Conservation (phyloP, 1,140 invertebrate species). For the Drosophila miranda region DNA sequence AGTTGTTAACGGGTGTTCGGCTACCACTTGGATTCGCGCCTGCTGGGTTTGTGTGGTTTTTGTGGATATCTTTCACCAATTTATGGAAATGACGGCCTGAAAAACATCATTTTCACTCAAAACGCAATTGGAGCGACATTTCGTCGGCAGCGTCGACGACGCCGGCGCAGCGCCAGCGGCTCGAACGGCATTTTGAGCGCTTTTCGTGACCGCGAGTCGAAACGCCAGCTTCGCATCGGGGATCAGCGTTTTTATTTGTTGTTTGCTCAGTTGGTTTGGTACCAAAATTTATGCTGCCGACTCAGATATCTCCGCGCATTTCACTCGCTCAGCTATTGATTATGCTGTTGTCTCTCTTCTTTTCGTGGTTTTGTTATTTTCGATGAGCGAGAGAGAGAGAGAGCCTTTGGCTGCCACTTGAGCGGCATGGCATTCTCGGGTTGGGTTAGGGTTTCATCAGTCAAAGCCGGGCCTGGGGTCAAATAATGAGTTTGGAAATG, state of each 20-base stretch:
- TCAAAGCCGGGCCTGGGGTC: constrained; percentile 43
- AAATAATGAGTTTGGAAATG: constrained; percentile 39
- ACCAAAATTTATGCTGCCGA: constrained; percentile 58
- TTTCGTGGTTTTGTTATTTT: constrained; percentile 43
- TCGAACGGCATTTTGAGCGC: constrained; percentile 71
- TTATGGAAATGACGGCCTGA: constrained; percentile 72
- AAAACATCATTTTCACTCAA: constrained; percentile 66
- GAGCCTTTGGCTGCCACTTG: too few relatives aligned
- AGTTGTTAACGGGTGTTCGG: constrained; percentile 17
- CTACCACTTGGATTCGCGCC: constrained; percentile 60
- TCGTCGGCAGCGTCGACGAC: constrained; percentile 1
- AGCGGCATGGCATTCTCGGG: too few relatives aligned
- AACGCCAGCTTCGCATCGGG: constrained; percentile 19
- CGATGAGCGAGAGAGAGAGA: constrained; percentile 56
- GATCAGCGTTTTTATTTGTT: constrained; percentile 21
- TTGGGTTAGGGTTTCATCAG: too few relatives aligned
- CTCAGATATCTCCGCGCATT: constrained; percentile 45
- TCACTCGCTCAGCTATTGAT: constrained; percentile 56
- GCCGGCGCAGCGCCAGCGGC: constrained; percentile 31
- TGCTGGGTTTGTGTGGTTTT: constrained; percentile 66
- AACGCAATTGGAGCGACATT: constrained; percentile 71
- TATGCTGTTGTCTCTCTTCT: constrained; percentile 44
- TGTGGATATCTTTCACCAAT: constrained; percentile 78
- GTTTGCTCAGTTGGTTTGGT: constrained; percentile 60
- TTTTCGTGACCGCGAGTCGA: constrained; percentile 25